Percentiles rank a stretch among this genome's conserved stretches.
Conservation (phyloP, 2,888 invertebrate species). For the Aquatica leii region DNA sequence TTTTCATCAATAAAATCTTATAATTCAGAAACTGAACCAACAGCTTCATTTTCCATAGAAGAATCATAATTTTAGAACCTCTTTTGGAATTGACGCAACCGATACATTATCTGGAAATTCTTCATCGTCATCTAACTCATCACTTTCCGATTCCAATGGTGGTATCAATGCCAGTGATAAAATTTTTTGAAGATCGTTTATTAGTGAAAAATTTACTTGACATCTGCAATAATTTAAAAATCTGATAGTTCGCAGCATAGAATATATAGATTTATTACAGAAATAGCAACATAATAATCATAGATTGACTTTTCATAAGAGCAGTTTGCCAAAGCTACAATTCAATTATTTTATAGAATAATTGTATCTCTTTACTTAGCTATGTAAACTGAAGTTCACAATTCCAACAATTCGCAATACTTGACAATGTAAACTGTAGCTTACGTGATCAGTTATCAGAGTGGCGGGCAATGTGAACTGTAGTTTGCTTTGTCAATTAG, state of each 20-base stretch:
- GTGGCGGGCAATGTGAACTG: slow-evolving; percentile 7
- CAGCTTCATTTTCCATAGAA: slow-evolving; percentile 7
- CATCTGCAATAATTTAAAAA: slow-evolving; percentile 1
- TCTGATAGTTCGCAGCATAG: slow-evolving; percentile 1
- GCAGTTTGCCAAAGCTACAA: background rate
- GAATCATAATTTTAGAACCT: too few relatives aligned
- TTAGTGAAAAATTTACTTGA: background rate
- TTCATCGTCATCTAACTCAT: slow-evolving; percentile 6
- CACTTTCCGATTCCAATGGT: slow-evolving; percentile 4
- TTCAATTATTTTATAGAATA: background rate
- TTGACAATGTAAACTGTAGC: too few relatives aligned
- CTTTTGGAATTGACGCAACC: too few relatives aligned
- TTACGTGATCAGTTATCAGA: too few relatives aligned
- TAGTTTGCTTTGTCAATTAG: too few relatives aligned
- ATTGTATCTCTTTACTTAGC: slow-evolving; percentile 7
- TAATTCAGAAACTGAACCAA: too few relatives aligned
- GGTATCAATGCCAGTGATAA: slow-evolving; percentile 8
- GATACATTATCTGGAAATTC: slow-evolving; percentile 18
- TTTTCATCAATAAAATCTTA: slow-evolving; percentile 8
- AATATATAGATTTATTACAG: background rate
- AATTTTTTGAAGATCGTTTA: background rate
- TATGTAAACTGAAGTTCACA: too few relatives aligned
- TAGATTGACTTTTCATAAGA: slow-evolving; percentile 1
- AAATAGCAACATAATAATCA: background rate
- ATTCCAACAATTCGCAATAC: too few relatives aligned